Base-by-base conservation (phyloP, 2,888 invertebrate species). In the Lasioglossum vierecki region DNA sequence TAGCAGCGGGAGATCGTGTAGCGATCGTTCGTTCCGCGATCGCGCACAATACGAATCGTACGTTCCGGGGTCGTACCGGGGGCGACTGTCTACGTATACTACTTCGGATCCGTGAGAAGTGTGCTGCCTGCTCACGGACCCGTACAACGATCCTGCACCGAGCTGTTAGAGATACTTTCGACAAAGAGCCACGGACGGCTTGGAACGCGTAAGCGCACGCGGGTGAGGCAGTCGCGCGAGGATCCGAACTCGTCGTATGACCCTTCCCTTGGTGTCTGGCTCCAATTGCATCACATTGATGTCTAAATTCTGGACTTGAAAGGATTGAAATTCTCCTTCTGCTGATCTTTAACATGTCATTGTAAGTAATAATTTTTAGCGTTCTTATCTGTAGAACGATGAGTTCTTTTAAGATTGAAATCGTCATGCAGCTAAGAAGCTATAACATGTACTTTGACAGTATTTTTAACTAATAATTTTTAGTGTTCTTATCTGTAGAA, bases 1-100 rank as follows among this genome's bases (percentile, higher is more conserved):
- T 93, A 93, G 92, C 93, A 93, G 93, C 93, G 91, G 93, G 93
- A 93, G 93, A 93, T 93, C 93, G 93, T 93, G 93, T 93, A 93
- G 92, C 90, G 93, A 93, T 93, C 93, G 91, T 93, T 93, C 92
- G 93, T 93, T 93, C 93, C 91, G 91, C 92, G 92, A 92, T 92
- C 91, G 88, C 89, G 91, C 87, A 90, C 91, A 91, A 91, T 92
- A 89, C 91, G 88, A 91, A 92, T 93, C 91, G 91, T 90, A 92
- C 91, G 91, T 93, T 92, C 90, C 92, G 91, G 91, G 93, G 91
- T 92, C 91, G 91, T 91, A 90, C 92, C 89, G 83, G 87, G 89
- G 89, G 88, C 90, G 90, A 89, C 89, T 83, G 84, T 90, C 90
- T 89, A 89, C 90, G 88, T 86, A 89, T 91, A 91, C 91, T 83